phyloP scores from a whole-genome alignment of 2,888 invertebrate genomes.

The Marronus borbonicus region DNA sequence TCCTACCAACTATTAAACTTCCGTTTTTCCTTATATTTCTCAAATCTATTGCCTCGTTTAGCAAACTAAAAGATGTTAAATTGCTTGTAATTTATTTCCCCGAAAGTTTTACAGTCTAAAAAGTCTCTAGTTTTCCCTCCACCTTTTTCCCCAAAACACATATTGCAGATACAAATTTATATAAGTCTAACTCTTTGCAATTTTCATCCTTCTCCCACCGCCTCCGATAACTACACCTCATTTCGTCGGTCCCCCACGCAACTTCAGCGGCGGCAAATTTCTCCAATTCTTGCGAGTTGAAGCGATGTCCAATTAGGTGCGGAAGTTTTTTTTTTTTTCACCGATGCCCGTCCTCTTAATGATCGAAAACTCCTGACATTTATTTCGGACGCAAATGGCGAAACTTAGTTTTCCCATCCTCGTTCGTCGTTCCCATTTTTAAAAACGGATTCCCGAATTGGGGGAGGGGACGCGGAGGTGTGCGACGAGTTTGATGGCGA shows the following conservation, averaged over 20 bases:
- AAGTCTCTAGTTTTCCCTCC: too few species aligned
- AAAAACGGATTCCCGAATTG: not conserved
- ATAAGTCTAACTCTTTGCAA: too few species aligned
- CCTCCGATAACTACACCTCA: not conserved
- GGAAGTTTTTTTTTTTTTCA: conserved; percentile 9
- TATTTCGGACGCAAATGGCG: conserved; percentile 30
- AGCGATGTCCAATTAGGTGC: conserved; percentile 28
- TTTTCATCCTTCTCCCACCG: too few species aligned
- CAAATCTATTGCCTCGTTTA: too few species aligned
- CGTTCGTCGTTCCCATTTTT: conserved; percentile 3
- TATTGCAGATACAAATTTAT: too few species aligned
- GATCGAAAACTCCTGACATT: conserved; percentile 28
- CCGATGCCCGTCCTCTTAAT: conserved; percentile 9
- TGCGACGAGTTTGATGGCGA: not conserved
- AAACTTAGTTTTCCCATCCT: conserved; percentile 21
- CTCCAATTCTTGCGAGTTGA: conserved; percentile 10
- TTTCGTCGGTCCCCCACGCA: not conserved
- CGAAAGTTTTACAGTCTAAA: too few species aligned
- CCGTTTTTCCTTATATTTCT: too few species aligned
- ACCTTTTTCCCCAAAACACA: too few species aligned
- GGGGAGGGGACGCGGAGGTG: not conserved
- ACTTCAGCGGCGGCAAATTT: not conserved
- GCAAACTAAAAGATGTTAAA: too few species aligned
- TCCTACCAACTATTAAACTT: too few species aligned
- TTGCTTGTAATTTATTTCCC: too few species aligned